Base-by-base conservation (phyloP, 2,113 vertebrate genomes). In the Poecile atricapillus region DNA sequence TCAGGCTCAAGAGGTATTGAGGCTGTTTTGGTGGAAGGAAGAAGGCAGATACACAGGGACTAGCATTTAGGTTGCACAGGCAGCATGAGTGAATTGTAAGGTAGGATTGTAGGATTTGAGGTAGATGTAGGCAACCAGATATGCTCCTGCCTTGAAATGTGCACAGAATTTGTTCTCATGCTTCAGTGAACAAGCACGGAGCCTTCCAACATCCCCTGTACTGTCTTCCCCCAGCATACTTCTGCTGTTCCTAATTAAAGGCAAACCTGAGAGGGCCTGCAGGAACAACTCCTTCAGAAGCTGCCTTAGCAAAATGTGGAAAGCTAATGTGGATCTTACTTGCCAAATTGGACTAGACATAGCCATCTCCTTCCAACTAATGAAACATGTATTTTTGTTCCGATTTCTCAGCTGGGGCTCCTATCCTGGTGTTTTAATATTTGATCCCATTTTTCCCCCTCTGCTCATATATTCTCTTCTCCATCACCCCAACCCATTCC, bases 291-390 rank as follows among this genome's bases (percentile, higher is more conserved):
- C n/a, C 41, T 41, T 65, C 69, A 65, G 92, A 95, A 93, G 85
- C 46, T 83, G 85, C 25, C 70, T 52, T 76, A 76, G 58, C 6
- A 4, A 86, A 95, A 90, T 69, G 17, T 23, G 86, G 75, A 95
- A 80, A 94, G 80, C 55, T 31, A 60, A 87, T 13, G 30, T 37
- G 21, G 37, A 73, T 90, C 46, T 73, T 69, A 90, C 28, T 80
- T 83, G 70, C 70, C 88, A 94, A 93, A 79, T 13, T 87, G 58
- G 65, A 89, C 62, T 37, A 85, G 90, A 79, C n/a, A 80, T 33
- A 90, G 53, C 30, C 74, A 52, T 46, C 74, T 85, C 70, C 46
- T 82, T 85, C 92, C 78, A 95, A 68, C 56, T 95, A 93, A 94
- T 76, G 70, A 91, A 93, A 94, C 52, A 22, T 8, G 7, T 93